Conservation (phyloP, 2,888 invertebrate species). For the Melolontha melolontha region DNA sequence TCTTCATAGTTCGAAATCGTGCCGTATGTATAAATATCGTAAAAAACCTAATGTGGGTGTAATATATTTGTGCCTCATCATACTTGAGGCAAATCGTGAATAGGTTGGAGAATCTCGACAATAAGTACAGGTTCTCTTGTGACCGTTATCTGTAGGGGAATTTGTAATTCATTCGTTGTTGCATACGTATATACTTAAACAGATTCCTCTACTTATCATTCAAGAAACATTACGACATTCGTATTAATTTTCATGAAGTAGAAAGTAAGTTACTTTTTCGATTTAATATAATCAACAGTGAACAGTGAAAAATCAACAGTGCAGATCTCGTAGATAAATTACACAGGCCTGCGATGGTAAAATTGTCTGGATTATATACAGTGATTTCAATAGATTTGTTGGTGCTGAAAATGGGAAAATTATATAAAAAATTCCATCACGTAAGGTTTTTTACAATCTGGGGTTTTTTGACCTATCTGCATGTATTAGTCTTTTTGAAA, state of each 20-base stretch:
- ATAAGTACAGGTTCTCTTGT: conserved; percentile 18
- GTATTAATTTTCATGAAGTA: conserved; percentile 12
- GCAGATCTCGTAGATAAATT: too few relatives aligned
- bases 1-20: conserved; percentile 35
- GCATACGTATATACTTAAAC: conserved; percentile 5
- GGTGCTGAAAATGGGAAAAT: too few relatives aligned
- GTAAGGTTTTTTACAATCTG: too few relatives aligned
- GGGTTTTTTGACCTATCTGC: too few relatives aligned
- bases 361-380: too few relatives aligned
- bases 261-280: neutral
- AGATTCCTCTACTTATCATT: neutral
- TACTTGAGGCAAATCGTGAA: conserved; percentile 26
- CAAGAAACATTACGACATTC: neutral
- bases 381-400: too few relatives aligned
- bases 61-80: neutral
- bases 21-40: conserved; percentile 21
- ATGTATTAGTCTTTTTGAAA: too few relatives aligned
- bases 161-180: conserved; percentile 17
- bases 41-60: conserved; percentile 16
- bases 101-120: conserved; percentile 14
- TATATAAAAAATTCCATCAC: too few relatives aligned
- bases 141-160: neutral
- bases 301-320: too few relatives aligned
- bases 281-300: neutral
- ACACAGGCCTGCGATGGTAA: too few relatives aligned